Conservation (phyloP, 2,113 vertebrate genomes). For the Clarias macrocephalus region DNA sequence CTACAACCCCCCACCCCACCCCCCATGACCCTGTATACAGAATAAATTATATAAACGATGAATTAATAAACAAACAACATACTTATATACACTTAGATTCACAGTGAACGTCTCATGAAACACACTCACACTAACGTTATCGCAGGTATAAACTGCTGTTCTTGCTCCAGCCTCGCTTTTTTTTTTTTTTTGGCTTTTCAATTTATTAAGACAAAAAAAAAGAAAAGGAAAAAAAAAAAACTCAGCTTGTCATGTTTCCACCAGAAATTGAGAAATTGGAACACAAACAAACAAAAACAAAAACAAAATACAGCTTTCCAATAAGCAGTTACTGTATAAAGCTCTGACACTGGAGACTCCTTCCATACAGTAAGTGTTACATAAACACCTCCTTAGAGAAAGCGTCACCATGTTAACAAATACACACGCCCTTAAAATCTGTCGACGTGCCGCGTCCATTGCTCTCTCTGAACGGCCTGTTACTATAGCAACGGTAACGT, state of each 20-base stretch:
- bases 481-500: neutral
- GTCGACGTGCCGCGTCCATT: no score
- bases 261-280: no score
- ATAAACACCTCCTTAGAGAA: neutral
- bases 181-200: neutral
- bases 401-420: neutral
- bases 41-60: no score
- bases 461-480: neutral
- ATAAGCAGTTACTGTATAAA: neutral
- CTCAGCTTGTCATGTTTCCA: no score
- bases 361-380: neutral
- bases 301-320: no score
- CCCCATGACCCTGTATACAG: no score
- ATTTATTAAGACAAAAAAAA: no score
- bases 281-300: no score
- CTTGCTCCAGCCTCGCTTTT: neutral
- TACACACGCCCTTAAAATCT: neutral
- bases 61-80: neutral
- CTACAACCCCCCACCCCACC: no score
- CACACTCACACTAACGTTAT: neutral
- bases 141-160: neutral
- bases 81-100: neutral
- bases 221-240: no score
- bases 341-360: neutral
- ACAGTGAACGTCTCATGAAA: neutral